Evolutionary conservation across 2,888 invertebrate species (phyloP), one percentile per base, ranked within the genome.

Genomic region (Taenaris catops): DNA sequence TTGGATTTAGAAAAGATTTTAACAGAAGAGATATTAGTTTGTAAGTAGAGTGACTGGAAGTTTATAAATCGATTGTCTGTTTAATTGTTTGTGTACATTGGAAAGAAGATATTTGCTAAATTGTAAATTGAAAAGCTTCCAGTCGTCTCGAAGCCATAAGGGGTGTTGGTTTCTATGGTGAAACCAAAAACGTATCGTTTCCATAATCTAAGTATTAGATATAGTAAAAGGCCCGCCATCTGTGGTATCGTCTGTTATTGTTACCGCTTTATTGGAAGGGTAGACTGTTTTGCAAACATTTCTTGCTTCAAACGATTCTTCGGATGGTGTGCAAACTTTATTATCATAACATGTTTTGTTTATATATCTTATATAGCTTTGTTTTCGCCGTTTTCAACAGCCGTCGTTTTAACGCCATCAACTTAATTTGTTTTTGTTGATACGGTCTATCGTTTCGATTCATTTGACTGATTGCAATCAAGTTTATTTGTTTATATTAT

Each of bases 261-360:
- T 73, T 72, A 55, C 53, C 59, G 61, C 63, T 69, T 68, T 61
- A 64, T 68, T 67, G 62, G 65, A 70, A 69, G 73, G 70, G 67
- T 69, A 66, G 59, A 59, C 56, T 83, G 78, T 84, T 86, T 81
- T 75, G 65, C 65, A 84, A 86, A 86, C 83, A 83, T 65, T 73
- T 74, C 70, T 76, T 67, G 74, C 55, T 51, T 59, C 55, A 44
- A 58, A 61, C 62, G 70, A 79, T 83, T 83, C 84, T 79, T 83
- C 71, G 80, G 81, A 83, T 81, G 73, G 74, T 71, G 73, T 78
- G 71, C 67, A 55, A 55, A 57, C 61, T 69, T 52, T 78, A 72
- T 80, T 81, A 83, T 80, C 68, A 86, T 79, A 86, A 84, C 80
- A 84, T 71, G 71, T 81, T 73, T 72, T 83, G 83, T 83, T 83